Evolutionary conservation across 2,888 invertebrate species (phyloP), one percentile per base, ranked within the genome.

Genomic region (Mechanitis messenoides): DNA sequence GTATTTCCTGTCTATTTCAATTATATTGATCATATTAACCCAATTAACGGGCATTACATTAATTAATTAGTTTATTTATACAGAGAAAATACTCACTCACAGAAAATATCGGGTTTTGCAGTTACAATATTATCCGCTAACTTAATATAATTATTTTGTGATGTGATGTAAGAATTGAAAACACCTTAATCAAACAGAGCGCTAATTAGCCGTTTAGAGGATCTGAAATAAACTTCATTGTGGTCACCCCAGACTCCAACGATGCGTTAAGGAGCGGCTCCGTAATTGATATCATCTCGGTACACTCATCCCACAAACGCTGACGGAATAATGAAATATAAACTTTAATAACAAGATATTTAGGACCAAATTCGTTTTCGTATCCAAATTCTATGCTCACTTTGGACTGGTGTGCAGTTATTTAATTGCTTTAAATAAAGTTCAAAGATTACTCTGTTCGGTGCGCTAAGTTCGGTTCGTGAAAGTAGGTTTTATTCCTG

Each of bases 211-310:
- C 9, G 11, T 42, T 3, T 9, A 9, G 42, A 42, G 42, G 42
- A 42, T 42, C 42, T 42, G 42, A 3, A 9, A 42, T 42, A 50
- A 50, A 31, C 50, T n/a, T 50, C 54, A 7, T n/a, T 33, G 6
- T 64, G 64, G 66, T 47, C 61, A 61, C 55, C 58, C 28, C 50
- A 56, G 38, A 58, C 55, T 72, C 76, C 82, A 80, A 81, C 78
- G 80, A 78, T 74, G 79, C 78, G 80, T 74, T 70, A 72, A 74
- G 69, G 68, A 72, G 68, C 70, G 70, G 70, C 72, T 69, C 69
- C 70, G 70, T 72, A 75, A 77, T 75, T 75, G 74, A 72, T 75
- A 73, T 71, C 66, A 69, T 69, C 64, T 68, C 62, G 58, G 58
- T 62, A 62, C 60, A 59, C 64, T 58, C 64, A 70, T 66, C 63